A percentile compares a stretch with the other conserved stretches of the same genome.
These are phyloP conservation scores for Oryctolagus cuniculus DNA, from an alignment of 2,113 vertebrate species.

Conservation along the genomic window DNA sequence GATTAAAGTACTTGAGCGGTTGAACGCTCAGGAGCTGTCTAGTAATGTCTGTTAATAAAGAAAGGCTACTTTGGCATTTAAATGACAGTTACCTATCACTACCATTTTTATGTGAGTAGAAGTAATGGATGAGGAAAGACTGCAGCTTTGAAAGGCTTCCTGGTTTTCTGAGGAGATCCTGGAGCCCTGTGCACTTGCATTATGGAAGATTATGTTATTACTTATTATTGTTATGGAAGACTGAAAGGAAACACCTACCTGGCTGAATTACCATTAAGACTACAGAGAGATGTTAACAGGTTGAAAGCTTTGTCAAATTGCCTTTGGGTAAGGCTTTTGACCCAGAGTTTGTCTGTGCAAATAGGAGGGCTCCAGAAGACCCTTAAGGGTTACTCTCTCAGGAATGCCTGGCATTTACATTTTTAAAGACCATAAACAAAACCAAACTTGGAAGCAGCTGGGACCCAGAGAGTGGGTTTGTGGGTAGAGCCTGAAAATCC, in stretches of 20 bases:
- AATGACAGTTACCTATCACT: background rate
- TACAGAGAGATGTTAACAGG: background rate
- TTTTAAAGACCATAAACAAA: background rate
- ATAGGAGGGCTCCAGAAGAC: background rate
- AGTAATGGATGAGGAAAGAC: background rate
- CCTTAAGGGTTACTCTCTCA: background rate
- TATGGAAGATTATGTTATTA: background rate
- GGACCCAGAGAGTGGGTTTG: background rate
- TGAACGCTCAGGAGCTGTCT: background rate
- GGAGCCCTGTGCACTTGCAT: background rate
- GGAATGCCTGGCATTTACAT: background rate
- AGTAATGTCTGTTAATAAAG: conserved; percentile 69
- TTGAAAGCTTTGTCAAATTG: background rate
- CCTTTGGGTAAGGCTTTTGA: background rate
- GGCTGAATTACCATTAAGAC: background rate
- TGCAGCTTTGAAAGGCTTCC: conserved; percentile 28
- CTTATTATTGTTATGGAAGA: background rate
- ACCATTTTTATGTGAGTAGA: background rate
- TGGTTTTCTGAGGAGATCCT: conserved; percentile 54
- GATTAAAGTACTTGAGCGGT: conserved; percentile 42
- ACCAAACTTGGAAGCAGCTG: background rate
- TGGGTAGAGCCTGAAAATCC: background rate
- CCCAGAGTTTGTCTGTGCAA: too few species aligned
- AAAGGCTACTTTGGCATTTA: conserved; percentile 6
- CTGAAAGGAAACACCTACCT: conserved; percentile 49